These are phyloP conservation scores for Hemibagrus guttatus DNA, from an alignment of 2,797 vertebrate species.

Conservation along the genomic window DNA sequence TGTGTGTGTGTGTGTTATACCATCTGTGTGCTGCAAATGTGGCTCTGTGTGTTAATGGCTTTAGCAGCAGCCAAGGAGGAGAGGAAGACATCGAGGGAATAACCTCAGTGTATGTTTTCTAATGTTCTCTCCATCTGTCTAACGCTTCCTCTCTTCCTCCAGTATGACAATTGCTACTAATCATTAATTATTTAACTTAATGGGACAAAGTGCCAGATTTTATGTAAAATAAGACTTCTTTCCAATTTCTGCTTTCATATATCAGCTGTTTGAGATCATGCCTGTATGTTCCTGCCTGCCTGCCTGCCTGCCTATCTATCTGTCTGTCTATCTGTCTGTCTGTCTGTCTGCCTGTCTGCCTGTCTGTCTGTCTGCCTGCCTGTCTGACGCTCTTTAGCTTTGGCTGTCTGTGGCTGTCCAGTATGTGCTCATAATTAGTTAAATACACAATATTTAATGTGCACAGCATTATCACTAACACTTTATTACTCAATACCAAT, in stretches of 20 bases:
- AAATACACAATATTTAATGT: neutral
- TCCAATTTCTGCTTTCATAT: neutral
- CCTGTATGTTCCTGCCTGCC: neutral
- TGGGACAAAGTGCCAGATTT: neutral
- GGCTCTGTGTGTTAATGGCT: conserved; percentile 63
- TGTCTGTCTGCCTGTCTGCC: neutral
- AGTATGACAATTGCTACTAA: neutral
- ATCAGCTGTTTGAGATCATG: neutral
- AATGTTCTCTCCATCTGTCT: conserved; percentile 62
- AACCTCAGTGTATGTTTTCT: conserved; percentile 92
- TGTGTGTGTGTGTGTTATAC: conserved; percentile 50
- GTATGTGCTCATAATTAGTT: neutral
- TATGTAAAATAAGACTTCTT: neutral
- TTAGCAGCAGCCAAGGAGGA: conserved; percentile 86
- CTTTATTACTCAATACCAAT: neutral
- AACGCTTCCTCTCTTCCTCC: conserved; percentile 18
- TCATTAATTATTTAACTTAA: neutral
- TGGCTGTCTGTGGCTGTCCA: conserved; percentile 14
- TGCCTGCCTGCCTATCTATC: conserved; percentile 7
- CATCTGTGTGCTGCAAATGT: conserved; percentile 69
- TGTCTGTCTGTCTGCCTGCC: neutral
- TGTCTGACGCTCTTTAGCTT: neutral
- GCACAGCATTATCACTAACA: neutral
- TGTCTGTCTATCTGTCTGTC: neutral
- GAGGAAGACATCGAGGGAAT: conserved; percentile 91